Base-by-base conservation (phyloP, 2,797 vertebrate genomes). In the Holocentrus rufus region DNA sequence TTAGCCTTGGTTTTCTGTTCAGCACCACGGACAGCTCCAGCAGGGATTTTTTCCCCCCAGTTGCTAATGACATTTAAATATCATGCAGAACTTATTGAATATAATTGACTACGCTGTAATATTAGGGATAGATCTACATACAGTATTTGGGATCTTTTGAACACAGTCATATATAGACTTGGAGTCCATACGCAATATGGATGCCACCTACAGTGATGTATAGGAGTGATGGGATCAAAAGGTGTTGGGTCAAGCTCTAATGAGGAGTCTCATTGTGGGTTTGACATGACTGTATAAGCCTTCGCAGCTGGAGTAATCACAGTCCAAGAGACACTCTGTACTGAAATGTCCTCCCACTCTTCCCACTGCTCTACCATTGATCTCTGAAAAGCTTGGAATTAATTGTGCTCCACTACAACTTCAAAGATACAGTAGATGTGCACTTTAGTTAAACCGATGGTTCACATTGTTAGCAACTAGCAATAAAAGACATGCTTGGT, bases 321-420 rank as follows among this genome's bases (percentile, higher is more conserved):
- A 39, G 66, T 31, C 65, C 46, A 53, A 84, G 82, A 86, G 76
- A 80, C 54, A n/a, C 15, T 3, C 27, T 42, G 61, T 36, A 20
- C 31, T 31, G 23, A 83, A 27, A 86, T 52, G 75, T 86, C 79
- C 69, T 72, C 77, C 84, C 68, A 89, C 86, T 80, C 67, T 22
- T 42, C n/a, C 56, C 62, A 54, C 71, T 1, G 1, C 67, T 23
- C 46, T 3, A 34, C 39, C 63, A 34, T n/a, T 73, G 53, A 85
- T 74, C 64, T 73, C 74, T 74, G 59, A 82, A 54, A 67, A 69
- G 30, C 36, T 25, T 44, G 62, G 67, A 76, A 82, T 77, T 54
- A 82, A 71, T 85, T 69, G 62, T 31, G 30, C n/a, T 54, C 56
- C 57, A 65, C 57, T 78, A 64, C 58, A 69, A 22, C 52, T 65